Base-by-base conservation (phyloP, 2,797 vertebrate species). In the Lacerta bilineata region DNA sequence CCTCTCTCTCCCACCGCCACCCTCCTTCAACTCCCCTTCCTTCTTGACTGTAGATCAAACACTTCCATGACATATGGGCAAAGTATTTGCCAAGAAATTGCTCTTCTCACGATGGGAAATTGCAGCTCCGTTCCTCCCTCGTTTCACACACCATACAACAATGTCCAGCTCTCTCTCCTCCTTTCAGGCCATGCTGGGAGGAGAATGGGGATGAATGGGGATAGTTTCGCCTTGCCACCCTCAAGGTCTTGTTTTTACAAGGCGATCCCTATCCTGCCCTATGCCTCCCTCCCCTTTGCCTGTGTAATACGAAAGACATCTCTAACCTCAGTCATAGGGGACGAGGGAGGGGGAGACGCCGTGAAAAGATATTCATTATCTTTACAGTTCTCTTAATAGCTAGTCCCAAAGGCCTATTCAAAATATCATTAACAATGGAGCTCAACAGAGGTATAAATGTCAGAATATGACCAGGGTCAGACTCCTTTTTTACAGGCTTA, bases 281-380 rank as follows among this genome's bases (percentile, higher is more conserved):
- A 36, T 43, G 46, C 25, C 64, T 1, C 7, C 33, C 41, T 75
- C 41, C 46, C 18, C 27, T 72, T 86, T 39, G 55, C 50, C 33
- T 33, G 3, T n/a, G 83, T 66, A 85, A 77, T 76, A 84, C 59
- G 77, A 81, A 80, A 90, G 61, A 80, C 71, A 85, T 75, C 83
- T 87, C 64, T 59, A 80, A 87, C 86, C 64, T 76, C 36, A 80
- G 61, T 68, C 69, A 87, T 36, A 72, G 55, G 23, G 71, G 36
- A 85, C n/a, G 33, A 75, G 78, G 50, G 64, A 36, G 76, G 59
- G 83, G 78, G 59, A 84, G 71, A 68, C 33, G 36, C 76, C 61
- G 11, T 76, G 82, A 85, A 90, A 87, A 84, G 59, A 64, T 85
- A 87, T 85, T 87, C 86, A 88, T 90, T 88, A 81, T 87, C 82